Conservation (phyloP, 2,797 vertebrate genomes). For the Anguilla marmorata region DNA sequence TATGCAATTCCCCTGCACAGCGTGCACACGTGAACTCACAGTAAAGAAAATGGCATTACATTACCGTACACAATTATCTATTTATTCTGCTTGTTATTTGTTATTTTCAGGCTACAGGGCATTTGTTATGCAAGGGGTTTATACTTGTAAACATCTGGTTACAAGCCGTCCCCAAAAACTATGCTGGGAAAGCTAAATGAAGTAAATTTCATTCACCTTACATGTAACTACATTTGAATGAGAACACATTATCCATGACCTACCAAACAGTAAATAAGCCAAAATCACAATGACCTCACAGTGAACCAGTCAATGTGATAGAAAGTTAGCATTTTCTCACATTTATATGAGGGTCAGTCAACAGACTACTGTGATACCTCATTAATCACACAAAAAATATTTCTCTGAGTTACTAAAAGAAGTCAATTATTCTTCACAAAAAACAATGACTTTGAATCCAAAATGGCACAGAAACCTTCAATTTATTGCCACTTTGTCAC, state of each 20-base stretch:
- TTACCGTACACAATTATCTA: neutral
- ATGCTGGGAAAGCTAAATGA: neutral
- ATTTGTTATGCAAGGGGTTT: neutral
- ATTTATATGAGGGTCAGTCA: neutral
- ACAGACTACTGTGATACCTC: neutral
- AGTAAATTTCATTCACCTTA: neutral
- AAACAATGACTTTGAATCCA: neutral
- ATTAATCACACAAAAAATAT: neutral
- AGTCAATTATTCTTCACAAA: neutral
- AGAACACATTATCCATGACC: neutral
- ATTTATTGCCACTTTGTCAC: neutral
- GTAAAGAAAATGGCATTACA: neutral
- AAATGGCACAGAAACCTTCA: neutral
- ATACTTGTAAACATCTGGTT: neutral
- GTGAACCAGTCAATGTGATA: neutral
- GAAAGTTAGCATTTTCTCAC: neutral
- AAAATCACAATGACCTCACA: neutral
- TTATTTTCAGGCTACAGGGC: neutral
- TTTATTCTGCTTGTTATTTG: neutral
- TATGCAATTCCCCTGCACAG: neutral
- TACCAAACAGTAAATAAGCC: neutral
- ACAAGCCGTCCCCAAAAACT: neutral
- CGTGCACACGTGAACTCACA: neutral
- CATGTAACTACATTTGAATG: neutral
- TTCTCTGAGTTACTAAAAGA: neutral